phyloP scores from a whole-genome alignment of 2,888 invertebrate species.

The Thecocarcelia acutangulata region DNA sequence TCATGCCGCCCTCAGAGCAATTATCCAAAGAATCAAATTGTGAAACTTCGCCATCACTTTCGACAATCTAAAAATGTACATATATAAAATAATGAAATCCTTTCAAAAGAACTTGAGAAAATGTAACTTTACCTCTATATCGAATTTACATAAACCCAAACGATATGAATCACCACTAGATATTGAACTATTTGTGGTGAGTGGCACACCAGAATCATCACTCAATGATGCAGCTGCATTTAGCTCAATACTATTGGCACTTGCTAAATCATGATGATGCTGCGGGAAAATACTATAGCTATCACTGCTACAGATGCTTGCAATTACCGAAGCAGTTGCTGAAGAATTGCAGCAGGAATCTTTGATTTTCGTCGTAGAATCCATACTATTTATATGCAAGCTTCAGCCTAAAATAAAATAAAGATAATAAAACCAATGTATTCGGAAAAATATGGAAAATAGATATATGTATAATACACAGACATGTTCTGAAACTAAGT shows the following conservation, averaged over 20 bases:
- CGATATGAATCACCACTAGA: constrained; percentile 81
- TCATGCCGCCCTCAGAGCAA: constrained; percentile 88
- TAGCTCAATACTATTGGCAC: constrained; percentile 81
- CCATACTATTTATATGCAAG: constrained; percentile 63
- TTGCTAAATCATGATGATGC: constrained; percentile 78
- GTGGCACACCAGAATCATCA: constrained; percentile 81
- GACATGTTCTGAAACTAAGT: no score
- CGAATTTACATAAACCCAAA: constrained; percentile 80
- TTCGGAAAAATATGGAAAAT: neutral
- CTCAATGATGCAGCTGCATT: constrained; percentile 81
- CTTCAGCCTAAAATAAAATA: constrained; percentile 40
- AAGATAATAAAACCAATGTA: neutral
- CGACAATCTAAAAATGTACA: constrained; percentile 84
- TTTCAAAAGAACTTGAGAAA: no score
- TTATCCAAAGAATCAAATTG: constrained; percentile 90
- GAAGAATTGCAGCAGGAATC: constrained; percentile 72
- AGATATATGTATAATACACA: no score
- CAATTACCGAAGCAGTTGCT: constrained; percentile 69
- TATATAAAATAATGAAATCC: neutral
- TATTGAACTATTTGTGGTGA: constrained; percentile 81
- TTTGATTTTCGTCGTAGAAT: constrained; percentile 70
- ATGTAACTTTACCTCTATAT: constrained; percentile 77
- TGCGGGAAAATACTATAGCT: constrained; percentile 78
- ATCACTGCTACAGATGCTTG: constrained; percentile 78
- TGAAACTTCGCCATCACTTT: constrained; percentile 92